Percentiles rank a stretch among this genome's conserved stretches.
Evolutionary conservation across 2,888 invertebrate species (phyloP).

Genomic region (Ornithoptera priamus): DNA sequence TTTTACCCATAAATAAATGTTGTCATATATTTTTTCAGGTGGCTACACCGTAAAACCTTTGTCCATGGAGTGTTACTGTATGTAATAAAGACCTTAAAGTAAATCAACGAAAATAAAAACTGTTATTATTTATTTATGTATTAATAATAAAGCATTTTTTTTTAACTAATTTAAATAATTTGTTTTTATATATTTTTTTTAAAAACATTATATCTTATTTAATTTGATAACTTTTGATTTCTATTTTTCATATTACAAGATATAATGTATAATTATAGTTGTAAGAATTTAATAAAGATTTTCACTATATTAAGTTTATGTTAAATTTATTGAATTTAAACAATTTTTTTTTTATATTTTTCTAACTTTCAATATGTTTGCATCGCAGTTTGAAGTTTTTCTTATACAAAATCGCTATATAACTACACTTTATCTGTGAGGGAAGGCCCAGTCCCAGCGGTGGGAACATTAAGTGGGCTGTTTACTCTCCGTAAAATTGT

Average conservation of each 20-base stretch:
- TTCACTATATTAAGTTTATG: no score
- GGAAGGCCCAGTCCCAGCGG: no score
- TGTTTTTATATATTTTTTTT: background rate
- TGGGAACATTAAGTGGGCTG: no score
- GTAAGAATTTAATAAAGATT: no score
- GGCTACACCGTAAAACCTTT: conserved; percentile 49
- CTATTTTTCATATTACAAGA: background rate
- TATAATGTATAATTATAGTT: background rate
- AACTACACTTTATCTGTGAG: no score
- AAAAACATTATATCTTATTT: background rate
- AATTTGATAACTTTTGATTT: background rate
- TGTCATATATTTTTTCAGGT: conserved; percentile 47
- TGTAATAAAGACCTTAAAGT: background rate
- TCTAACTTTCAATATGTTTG: no score
- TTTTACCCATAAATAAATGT: background rate
- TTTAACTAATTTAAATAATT: background rate
- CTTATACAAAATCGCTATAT: no score
- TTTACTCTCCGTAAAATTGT: background rate
- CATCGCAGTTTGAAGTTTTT: no score
- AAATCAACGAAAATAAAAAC: background rate
- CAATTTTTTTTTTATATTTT: no score
- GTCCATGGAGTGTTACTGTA: conserved; percentile 7
- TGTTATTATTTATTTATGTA: conserved; percentile 8
- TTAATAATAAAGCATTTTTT: conserved; percentile 5
- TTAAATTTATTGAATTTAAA: no score